phyloP scores from a whole-genome alignment of 2,113 vertebrate species.

The Colossoma macropomum region DNA sequence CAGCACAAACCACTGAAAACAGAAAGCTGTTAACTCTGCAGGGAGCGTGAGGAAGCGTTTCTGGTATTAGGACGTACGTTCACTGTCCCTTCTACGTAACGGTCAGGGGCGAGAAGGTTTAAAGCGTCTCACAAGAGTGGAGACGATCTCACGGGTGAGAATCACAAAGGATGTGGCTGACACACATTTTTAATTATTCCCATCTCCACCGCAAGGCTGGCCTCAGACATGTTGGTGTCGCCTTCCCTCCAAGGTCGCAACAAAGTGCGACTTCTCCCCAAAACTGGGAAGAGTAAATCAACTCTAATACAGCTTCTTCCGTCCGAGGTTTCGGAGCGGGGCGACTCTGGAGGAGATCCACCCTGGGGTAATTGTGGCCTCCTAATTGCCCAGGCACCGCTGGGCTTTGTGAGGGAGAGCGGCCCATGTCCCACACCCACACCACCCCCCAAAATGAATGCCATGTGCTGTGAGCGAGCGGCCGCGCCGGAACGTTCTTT shows the following conservation, averaged over 20 bases:
- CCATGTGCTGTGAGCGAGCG: constrained; percentile 86
- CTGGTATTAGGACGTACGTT: constrained; percentile 32
- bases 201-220: constrained; percentile 25
- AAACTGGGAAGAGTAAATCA: constrained; percentile 55
- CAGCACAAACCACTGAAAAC: constrained; percentile 31
- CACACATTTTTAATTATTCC: constrained; percentile 39
- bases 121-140: background rate
- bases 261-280: constrained; percentile 39
- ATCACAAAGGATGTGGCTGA: constrained; percentile 28
- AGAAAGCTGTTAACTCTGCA: constrained; percentile 27
- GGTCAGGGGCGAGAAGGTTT: background rate
- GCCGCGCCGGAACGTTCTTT: constrained; percentile 78
- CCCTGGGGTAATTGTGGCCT: constrained; percentile 68
- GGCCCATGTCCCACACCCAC: constrained; percentile 63
- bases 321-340: constrained; percentile 59
- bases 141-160: constrained; percentile 28
- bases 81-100: constrained; percentile 8
- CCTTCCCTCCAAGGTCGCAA: constrained; percentile 40
- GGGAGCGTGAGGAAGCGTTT: constrained; percentile 31
- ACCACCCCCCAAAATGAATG: constrained; percentile 84
- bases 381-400: constrained; percentile 82
- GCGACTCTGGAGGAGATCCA: constrained; percentile 59
- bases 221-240: constrained; percentile 46
- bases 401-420: constrained; percentile 80
- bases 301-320: constrained; percentile 51